phyloP scores from a whole-genome alignment of 2,888 invertebrate species.

The Phaonia tiefii region DNA sequence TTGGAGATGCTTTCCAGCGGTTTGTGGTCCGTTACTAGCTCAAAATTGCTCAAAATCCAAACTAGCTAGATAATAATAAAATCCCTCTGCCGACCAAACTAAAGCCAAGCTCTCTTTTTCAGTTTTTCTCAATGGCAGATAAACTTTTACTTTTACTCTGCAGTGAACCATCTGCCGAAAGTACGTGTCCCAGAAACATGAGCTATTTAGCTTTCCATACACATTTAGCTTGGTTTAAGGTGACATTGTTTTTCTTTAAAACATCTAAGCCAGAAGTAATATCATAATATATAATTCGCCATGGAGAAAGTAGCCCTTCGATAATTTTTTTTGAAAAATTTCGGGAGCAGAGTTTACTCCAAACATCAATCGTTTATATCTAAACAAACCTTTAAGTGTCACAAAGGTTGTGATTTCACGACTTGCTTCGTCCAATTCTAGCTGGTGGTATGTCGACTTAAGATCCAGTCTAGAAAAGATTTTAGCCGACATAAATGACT shows the following conservation, averaged over 20 bases:
- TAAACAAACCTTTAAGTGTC: conserved; percentile 66
- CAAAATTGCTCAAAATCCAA: conserved; percentile 25
- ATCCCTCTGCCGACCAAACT: conserved; percentile 65
- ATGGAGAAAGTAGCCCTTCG: conserved; percentile 72
- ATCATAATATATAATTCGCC: conserved; percentile 69
- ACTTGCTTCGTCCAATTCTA: conserved; percentile 60
- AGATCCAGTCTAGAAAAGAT: conserved; percentile 22
- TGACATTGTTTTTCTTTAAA: conserved; percentile 68
- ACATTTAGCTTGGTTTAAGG: conserved; percentile 72
- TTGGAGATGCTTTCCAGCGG: conserved; percentile 36
- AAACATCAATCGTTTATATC: conserved; percentile 75
- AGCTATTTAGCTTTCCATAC: conserved; percentile 57
- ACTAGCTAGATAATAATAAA: conserved; percentile 64
- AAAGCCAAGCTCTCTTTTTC: conserved; percentile 62
- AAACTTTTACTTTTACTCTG: conserved; percentile 17
- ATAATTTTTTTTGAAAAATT: conserved; percentile 70
- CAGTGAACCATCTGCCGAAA: too few species aligned
- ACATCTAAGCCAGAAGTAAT: conserved; percentile 66
- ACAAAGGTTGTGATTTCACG: too few species aligned
- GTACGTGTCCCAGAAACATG: too few species aligned
- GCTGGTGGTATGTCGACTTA: conserved; percentile 69
- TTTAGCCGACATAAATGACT: conserved; percentile 59
- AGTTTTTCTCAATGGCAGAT: conserved; percentile 38
- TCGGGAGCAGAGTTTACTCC: conserved; percentile 72
- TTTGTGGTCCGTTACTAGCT: too few species aligned